phyloP scores from a whole-genome alignment of 35 echinoderm and acorn worm genomes.

The Ophioderma brevispina region DNA sequence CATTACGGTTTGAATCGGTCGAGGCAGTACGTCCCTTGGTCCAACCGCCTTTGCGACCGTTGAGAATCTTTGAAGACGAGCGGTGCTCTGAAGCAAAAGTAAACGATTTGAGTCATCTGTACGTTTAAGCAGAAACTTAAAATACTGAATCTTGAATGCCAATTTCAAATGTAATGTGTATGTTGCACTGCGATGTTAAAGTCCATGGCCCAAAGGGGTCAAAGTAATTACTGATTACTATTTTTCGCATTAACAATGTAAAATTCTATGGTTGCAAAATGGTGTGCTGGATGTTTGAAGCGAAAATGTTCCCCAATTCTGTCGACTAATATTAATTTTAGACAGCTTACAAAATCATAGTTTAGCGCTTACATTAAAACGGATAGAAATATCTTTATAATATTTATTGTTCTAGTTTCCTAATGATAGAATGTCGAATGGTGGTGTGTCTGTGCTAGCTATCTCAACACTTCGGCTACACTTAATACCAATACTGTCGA shows the following conservation, averaged over 20 bases:
- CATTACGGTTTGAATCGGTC: constrained; percentile 17
- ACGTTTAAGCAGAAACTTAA: neutral
- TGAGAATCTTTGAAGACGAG: neutral
- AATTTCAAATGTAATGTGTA: neutral
- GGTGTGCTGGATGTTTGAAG: too few relatives aligned
- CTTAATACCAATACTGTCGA: too few relatives aligned
- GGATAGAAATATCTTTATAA: too few relatives aligned
- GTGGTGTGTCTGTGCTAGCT: too few relatives aligned
- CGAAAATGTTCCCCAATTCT: too few relatives aligned
- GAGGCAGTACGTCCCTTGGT: neutral
- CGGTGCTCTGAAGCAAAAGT: neutral
- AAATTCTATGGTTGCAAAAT: neutral
- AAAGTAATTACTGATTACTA: neutral
- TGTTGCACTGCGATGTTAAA: neutral
- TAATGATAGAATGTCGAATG: too few relatives aligned
- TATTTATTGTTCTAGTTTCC: too few relatives aligned
- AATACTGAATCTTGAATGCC: neutral
- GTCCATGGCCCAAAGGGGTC: too few relatives aligned
- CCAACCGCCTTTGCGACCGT: constrained; percentile 13
- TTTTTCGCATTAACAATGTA: neutral
- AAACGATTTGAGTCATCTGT: neutral
- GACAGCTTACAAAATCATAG: too few relatives aligned
- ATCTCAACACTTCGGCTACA: too few relatives aligned
- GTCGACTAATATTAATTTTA: too few relatives aligned
- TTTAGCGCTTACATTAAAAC: too few relatives aligned